Evolutionary conservation across 2,888 invertebrate genomes (phyloP).

Genomic region (Apantesis nais): DNA sequence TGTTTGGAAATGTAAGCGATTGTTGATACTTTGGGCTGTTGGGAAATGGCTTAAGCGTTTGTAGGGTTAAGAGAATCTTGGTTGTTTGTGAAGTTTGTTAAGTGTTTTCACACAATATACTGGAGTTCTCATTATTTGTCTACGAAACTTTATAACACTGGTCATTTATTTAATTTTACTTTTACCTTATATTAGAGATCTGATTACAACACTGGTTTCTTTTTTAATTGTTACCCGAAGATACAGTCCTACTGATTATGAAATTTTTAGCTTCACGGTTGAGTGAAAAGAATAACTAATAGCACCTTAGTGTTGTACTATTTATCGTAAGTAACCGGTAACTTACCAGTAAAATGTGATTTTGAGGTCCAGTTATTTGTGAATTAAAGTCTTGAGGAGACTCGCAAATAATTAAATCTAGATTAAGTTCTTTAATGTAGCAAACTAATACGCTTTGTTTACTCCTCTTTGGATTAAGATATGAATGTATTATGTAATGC

Average conservation of each 20-base stretch:
- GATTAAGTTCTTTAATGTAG: no score
- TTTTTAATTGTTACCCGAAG: not conserved
- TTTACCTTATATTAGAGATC: not conserved
- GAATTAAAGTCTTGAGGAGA: no score
- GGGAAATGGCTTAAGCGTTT: conserved; percentile 9
- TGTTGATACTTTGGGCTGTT: conserved; percentile 19
- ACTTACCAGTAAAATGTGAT: not conserved
- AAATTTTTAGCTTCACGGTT: not conserved
- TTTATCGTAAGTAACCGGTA: not conserved
- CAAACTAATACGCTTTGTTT: no score
- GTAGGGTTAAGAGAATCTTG: conserved; percentile 6
- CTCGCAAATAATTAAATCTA: no score
- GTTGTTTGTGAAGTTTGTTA: conserved; percentile 9
- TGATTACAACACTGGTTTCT: not conserved
- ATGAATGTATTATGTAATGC: no score
- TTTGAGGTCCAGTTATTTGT: not conserved
- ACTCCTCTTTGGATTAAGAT: not conserved
- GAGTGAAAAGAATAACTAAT: not conserved
- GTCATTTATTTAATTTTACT: not conserved
- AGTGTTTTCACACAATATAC: not conserved
- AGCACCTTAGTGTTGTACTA: not conserved
- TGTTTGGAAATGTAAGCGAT: conserved; percentile 18
- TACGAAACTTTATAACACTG: not conserved
- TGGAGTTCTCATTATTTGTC: not conserved
- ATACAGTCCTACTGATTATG: not conserved